These are phyloP conservation scores for Psix sp. DNA, from an alignment of 1,140 invertebrate species.

Conservation along the genomic window DNA sequence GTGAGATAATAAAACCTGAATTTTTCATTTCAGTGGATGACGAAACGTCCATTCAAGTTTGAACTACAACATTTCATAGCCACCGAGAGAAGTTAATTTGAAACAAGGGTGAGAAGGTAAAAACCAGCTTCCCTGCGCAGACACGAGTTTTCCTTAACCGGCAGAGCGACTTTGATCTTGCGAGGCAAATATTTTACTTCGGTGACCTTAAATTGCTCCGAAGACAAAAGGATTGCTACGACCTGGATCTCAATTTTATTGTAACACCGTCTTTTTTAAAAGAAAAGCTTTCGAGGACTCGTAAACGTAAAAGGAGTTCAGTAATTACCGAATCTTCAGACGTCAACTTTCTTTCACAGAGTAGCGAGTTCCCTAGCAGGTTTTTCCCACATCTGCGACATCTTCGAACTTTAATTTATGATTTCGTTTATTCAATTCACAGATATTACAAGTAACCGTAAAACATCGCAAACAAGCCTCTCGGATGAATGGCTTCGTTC, in stretches of 20 bases:
- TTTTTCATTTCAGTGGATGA: too few species aligned
- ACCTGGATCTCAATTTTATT: constrained; percentile 18
- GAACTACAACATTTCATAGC: too few species aligned
- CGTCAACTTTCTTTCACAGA: constrained; percentile 37
- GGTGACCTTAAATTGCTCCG: neutral
- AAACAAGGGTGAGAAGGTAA: too few species aligned
- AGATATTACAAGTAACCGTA: constrained; percentile 27
- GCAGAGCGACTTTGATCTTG: neutral
- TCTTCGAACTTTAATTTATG: constrained; percentile 28
- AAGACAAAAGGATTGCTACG: constrained; percentile 35
- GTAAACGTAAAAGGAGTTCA: constrained; percentile 51
- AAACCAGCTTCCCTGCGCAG: too few species aligned
- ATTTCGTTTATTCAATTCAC: constrained; percentile 17
- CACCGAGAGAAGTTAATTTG: too few species aligned
- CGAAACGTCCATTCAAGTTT: too few species aligned
- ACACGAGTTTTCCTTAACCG: too few species aligned
- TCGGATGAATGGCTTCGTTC: constrained; percentile 10
- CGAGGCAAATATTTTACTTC: constrained; percentile 8
- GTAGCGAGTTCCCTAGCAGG: constrained; percentile 16
- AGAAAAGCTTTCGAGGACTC: constrained; percentile 15
- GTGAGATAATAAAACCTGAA: too few species aligned
- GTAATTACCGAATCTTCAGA: constrained; percentile 16
- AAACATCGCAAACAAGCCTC: constrained; percentile 8
- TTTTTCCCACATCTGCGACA: constrained; percentile 39
- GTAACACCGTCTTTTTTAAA: constrained; percentile 26